Base-by-base conservation (phyloP, 2,113 vertebrate genomes). In the Hemiscyllium ocellatum region DNA sequence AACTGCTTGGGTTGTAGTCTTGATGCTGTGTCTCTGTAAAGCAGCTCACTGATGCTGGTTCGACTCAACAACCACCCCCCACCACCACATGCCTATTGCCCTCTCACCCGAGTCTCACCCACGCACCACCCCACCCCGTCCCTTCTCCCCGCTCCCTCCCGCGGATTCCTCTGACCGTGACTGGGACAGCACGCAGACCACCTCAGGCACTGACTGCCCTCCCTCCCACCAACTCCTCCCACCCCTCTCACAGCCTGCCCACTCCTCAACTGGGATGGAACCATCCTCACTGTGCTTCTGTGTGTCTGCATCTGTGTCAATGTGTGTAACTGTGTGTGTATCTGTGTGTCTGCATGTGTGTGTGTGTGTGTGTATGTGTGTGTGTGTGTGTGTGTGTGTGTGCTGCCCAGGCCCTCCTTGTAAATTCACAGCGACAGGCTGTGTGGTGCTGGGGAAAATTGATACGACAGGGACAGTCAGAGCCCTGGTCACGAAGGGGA, bases 381-480 rank as follows among this genome's bases (percentile, higher is more conserved):
- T 61, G 56, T 61, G 6, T 61, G 56, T 8, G 56, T 8, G 56
- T 8, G 56, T 8, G 56, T 8, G 8, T 56, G 56, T 8, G 8
- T 8, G 56, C 56, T 61, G 56, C 56, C 56, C 56, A 61, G 56
- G 12, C 56, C 56, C 56, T 61, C 98, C 98, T 97, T 98, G 98
- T 98, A 99, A 99, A 99, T 99, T 98, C 97, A 96, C 98, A 98
- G 98, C 98, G 99, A 99, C 99, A 99, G 98, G 98, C 98, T 98
- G 97, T 98, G 98, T 98, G 96, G 97, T 98, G 98, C 97, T 97
- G 98, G 98, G 98, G 97, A 98, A 99, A 99, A 99, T 99, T 97
- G 98, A 99, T 99, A 98, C 98, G 99, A 99, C 99, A 99, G 98
- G 98, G 98, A 98, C 98, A 98, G 97, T 98, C 98, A 98, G 98